Evolutionary conservation across 2,113 vertebrate genomes (phyloP), one percentile per base, ranked within the genome.

Genomic region (Suncus etruscus): DNA sequence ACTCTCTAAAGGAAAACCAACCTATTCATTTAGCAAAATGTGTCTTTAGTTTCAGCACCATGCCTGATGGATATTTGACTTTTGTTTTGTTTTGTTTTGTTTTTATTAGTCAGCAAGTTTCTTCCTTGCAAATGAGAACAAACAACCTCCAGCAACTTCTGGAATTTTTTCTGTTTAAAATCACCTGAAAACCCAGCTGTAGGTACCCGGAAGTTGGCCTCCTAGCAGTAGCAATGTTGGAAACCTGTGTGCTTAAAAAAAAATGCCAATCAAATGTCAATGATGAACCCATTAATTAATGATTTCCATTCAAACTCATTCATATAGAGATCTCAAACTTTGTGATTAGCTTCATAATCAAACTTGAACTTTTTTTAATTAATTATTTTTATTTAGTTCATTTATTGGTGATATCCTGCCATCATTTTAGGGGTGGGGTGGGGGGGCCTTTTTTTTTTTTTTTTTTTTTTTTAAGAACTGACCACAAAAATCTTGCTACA

Each of bases 251-350:
- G 86, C 87, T 95, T 89, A 93, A 87, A 63, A 45, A 89, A 86
- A 94, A 84, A 82, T 91, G 92, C 70, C 97, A 97, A 97, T 98
- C 97, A 97, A 96, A 97, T 79, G 27, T 92, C 95, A 97, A 97
- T 96, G 94, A 98, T 93, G 96, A 97, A 94, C 96, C 97, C 93
- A 98, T 98, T 98, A 98, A 98, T 97, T 94, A 93, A 97, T 97
- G 94, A 95, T 97, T 97, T 97, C 94, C 96, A 92, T 96, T 97
- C 91, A 51, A 84, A 92, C 89, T 70, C 93, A 68, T 84, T 83
- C 86, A 87, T 94, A 81, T 61, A 24, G 48, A 29, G 95, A 58
- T 94, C 58, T 86, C 92, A 32, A 89, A 66, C 95, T 95, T 94
- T 48, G 39, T 20, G 81, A 93, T 81, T 91, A 31, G 87, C 87